These are phyloP conservation scores for Xiphorhynchus elegans DNA, from an alignment of 2,113 vertebrate species.

Conservation along the genomic window DNA sequence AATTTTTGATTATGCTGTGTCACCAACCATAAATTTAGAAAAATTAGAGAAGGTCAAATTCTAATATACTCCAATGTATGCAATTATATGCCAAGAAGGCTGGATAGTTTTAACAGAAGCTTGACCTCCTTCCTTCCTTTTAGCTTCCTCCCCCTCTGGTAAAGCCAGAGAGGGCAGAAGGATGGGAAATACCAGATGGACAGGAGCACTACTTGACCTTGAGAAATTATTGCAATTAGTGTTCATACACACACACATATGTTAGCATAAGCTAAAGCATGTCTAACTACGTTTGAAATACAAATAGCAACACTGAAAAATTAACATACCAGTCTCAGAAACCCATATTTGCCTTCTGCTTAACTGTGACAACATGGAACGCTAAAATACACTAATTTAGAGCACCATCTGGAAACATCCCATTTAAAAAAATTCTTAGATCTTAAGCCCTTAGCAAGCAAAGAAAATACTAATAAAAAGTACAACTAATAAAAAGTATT, in stretches of 20 bases:
- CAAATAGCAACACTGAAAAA: neutral
- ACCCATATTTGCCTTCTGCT: neutral
- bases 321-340: neutral
- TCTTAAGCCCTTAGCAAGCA: neutral
- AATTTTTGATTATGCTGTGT: neutral
- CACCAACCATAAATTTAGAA: neutral
- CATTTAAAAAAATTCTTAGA: neutral
- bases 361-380: neutral
- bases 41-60: neutral
- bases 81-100: neutral
- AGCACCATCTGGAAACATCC: slow-evolving; percentile 4
- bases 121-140: neutral
- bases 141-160: neutral
- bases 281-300: neutral
- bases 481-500: neutral
- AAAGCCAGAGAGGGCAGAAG: neutral
- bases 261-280: neutral
- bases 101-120: neutral
- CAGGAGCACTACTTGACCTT: neutral
- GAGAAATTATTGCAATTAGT: neutral
- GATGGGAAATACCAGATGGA: neutral
- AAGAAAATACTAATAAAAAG: neutral
- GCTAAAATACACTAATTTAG: neutral
- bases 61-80: neutral
- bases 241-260: neutral